Percentiles rank a stretch among this genome's conserved stretches.
These are phyloP conservation scores for Rhynchophorus ferrugineus DNA, from an alignment of 1,140 invertebrate genomes.

Conservation along the genomic window DNA sequence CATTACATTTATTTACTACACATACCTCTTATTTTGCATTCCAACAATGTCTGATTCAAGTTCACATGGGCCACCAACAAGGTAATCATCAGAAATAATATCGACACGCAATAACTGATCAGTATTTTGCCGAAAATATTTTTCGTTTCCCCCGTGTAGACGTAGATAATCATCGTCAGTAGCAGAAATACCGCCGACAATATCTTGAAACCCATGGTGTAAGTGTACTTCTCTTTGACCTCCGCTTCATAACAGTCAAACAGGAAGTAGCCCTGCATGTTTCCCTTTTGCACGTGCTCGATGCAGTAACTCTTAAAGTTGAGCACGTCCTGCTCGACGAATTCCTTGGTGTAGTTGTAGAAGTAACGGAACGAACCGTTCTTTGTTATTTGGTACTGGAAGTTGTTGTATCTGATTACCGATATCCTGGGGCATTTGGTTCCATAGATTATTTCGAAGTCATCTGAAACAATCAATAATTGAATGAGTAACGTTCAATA, in stretches of 20 bases:
- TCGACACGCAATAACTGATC: constrained; percentile 11
- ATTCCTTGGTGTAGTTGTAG: constrained; percentile 5
- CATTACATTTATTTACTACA: too few relatives aligned
- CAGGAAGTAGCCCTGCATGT: constrained; percentile 3
- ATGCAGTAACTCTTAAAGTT: constrained; percentile 9
- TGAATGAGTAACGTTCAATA: too few relatives aligned
- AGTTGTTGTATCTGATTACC: not conserved
- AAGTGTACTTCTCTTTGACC: constrained; percentile 2
- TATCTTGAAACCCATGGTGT: constrained; percentile 12
- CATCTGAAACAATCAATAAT: not conserved
- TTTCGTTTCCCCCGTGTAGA: constrained; percentile 6
- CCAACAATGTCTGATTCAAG: not conserved
- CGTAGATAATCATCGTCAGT: constrained; percentile 8
- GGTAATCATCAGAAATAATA: constrained; percentile 2
- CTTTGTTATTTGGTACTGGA: not conserved
- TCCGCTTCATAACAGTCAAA: constrained; percentile 4
- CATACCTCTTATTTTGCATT: not conserved
- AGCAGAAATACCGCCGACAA: constrained; percentile 7
- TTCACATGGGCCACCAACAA: not conserved
- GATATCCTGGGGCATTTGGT: not conserved
- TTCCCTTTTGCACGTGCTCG: constrained; percentile 4
- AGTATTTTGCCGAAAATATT: constrained; percentile 15
- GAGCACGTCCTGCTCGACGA: constrained; percentile 1
- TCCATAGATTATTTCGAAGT: constrained; percentile 1
- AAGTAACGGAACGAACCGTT: constrained; percentile 11